Percentiles rank a stretch among this genome's conserved stretches.
Conservation (phyloP, 2,888 invertebrate genomes). For the Sericinus montela region DNA sequence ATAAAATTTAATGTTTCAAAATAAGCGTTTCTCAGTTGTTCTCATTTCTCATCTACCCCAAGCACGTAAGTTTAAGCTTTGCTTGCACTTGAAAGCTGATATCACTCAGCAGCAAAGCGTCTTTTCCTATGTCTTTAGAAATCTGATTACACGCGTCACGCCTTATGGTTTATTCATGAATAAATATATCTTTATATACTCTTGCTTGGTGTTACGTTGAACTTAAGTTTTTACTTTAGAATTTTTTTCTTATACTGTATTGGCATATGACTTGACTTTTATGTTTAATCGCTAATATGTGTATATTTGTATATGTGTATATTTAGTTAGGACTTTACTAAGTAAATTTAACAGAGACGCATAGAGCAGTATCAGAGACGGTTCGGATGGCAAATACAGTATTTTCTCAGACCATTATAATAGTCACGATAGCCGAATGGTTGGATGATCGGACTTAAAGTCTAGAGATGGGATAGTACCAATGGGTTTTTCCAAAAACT, state of each 20-base stretch:
- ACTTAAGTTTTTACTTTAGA: not conserved
- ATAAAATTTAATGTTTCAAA: not conserved
- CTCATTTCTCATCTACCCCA: slow-evolving; percentile 6
- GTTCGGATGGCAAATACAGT: too few relatives aligned
- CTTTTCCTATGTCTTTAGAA: slow-evolving; percentile 11
- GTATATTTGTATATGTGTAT: too few relatives aligned
- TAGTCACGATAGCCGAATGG: too few relatives aligned
- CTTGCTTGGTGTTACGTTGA: not conserved
- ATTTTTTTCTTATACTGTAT: not conserved
- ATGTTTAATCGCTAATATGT: too few relatives aligned
- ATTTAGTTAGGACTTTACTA: too few relatives aligned
- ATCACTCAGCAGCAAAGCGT: slow-evolving; percentile 15
- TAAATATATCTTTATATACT: not conserved
- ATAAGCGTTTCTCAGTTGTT: not conserved
- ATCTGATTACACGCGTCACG: slow-evolving; percentile 7
- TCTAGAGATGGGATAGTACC: too few relatives aligned
- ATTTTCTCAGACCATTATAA: too few relatives aligned
- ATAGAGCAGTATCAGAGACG: too few relatives aligned
- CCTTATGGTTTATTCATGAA: slow-evolving; percentile 12
- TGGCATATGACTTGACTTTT: too few relatives aligned
- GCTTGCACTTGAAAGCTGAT: slow-evolving; percentile 14
- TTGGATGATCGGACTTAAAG: too few relatives aligned
- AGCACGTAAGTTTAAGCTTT: slow-evolving; percentile 12
- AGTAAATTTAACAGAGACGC: too few relatives aligned
- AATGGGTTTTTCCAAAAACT: too few relatives aligned